A percentile compares a stretch with the other conserved stretches of the same genome.
Conservation (phyloP, 2,888 invertebrate species). For the Dolichomitus sp. region DNA sequence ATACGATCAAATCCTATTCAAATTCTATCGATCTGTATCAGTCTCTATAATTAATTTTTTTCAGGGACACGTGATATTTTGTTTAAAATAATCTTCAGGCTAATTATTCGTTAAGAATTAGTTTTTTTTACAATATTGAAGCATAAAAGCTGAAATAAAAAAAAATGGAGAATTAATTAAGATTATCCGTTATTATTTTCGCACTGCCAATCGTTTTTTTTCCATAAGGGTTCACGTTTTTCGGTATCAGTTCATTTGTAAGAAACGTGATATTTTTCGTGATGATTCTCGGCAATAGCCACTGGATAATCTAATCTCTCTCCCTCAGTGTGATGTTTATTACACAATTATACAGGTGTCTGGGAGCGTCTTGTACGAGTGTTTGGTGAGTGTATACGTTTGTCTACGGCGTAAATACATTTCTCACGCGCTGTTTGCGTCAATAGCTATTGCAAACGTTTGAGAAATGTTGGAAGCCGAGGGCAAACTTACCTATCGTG, state of each 20-base stretch:
- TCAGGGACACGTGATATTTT: neutral
- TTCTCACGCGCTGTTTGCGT: constrained; percentile 15
- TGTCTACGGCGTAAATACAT: constrained; percentile 32
- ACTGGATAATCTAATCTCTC: constrained; percentile 63
- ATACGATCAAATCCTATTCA: too few relatives aligned
- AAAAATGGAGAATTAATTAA: too few relatives aligned
- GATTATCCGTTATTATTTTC: neutral
- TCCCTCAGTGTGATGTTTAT: constrained; percentile 25
- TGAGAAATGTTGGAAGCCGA: neutral
- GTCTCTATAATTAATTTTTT: too few relatives aligned
- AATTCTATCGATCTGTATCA: too few relatives aligned
- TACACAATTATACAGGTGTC: constrained; percentile 47
- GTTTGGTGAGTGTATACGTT: neutral
- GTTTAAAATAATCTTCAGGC: neutral
- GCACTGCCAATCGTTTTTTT: neutral
- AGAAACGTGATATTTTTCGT: constrained; percentile 47
- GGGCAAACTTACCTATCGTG: constrained; percentile 92
- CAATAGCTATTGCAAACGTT: constrained; percentile 8
- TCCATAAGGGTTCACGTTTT: constrained; percentile 4
- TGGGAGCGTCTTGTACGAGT: neutral
- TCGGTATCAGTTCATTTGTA: constrained; percentile 43
- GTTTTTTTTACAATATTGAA: too few relatives aligned
- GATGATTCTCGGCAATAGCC: constrained; percentile 39
- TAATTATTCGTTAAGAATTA: too few relatives aligned
- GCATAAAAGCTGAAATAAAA: too few relatives aligned